These are phyloP conservation scores for Drosophila bocki DNA, from an alignment of 1,140 invertebrate genomes.

Conservation along the genomic window DNA sequence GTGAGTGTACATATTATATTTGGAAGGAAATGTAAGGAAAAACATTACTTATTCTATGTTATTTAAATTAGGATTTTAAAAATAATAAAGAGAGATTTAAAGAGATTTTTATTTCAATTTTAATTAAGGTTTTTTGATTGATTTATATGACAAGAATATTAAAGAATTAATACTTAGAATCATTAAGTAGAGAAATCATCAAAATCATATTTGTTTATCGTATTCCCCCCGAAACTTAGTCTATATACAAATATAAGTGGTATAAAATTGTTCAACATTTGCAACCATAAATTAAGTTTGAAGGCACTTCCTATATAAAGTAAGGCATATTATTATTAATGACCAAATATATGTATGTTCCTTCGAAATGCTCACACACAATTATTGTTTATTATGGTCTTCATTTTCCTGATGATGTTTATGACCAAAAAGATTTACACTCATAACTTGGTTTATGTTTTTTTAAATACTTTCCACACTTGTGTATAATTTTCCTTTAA, in stretches of 20 bases:
- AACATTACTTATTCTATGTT: background rate
- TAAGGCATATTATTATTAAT: background rate
- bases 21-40: background rate
- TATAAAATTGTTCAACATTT: background rate
- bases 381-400: slow-evolving; percentile 4
- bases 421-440: slow-evolving; percentile 1
- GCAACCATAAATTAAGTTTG: slow-evolving; percentile 9
- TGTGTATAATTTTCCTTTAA: background rate
- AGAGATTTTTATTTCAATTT: background rate
- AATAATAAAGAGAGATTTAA: background rate
- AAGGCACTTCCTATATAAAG: background rate
- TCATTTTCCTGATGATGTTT: background rate
- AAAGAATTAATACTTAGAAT: background rate
- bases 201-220: background rate
- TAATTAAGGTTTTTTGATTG: accelerated
- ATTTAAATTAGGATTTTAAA: background rate
- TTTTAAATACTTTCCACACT: background rate
- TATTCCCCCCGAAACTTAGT: background rate
- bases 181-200: background rate
- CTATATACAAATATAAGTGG: too few relatives aligned
- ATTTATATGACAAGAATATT: background rate
- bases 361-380: background rate
- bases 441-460: background rate
- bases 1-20: background rate
- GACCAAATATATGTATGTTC: background rate